phyloP scores from a whole-genome alignment of 2,797 vertebrate genomes.

The Nyctalus aviator region DNA sequence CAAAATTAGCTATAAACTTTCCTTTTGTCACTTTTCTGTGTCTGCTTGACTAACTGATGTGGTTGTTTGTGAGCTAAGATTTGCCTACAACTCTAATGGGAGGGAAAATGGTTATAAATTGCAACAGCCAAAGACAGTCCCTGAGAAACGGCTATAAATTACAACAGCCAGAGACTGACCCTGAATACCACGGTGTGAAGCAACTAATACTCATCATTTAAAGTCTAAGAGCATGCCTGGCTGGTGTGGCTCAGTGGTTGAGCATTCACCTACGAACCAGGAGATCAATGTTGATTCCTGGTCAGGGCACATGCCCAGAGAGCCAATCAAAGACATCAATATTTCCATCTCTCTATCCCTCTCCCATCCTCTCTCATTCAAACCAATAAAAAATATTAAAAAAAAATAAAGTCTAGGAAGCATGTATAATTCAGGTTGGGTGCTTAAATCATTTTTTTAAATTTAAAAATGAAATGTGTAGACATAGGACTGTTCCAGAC shows the following conservation, averaged over 20 bases:
- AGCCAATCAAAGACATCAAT: too few relatives aligned
- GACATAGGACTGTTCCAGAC: not conserved
- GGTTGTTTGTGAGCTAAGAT: slow-evolving; percentile 64
- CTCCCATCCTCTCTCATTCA: too few relatives aligned
- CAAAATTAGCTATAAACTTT: slow-evolving; percentile 80
- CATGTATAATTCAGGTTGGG: not conserved
- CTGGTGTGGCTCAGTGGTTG: too few relatives aligned
- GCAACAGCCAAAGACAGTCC: not conserved
- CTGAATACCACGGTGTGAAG: not conserved
- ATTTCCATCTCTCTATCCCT: too few relatives aligned
- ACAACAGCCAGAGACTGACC: not conserved
- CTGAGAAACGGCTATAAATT: slow-evolving; percentile 51
- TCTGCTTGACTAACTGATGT: slow-evolving; percentile 70
- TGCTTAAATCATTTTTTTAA: not conserved
- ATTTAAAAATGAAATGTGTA: too few relatives aligned
- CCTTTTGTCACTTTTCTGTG: slow-evolving; percentile 70
- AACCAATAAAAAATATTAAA: too few relatives aligned
- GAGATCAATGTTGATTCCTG: too few relatives aligned
- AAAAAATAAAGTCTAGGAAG: not conserved
- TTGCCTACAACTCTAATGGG: slow-evolving; percentile 59
- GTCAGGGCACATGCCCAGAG: too few relatives aligned
- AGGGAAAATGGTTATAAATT: slow-evolving; percentile 57
- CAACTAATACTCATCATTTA: not conserved
- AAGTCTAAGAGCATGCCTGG: not conserved
- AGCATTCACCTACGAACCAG: too few relatives aligned